Evolutionary conservation across 2,797 vertebrate species (phyloP), one percentile per base, ranked within the genome.

Genomic region (Halcyon smyrnensis): DNA sequence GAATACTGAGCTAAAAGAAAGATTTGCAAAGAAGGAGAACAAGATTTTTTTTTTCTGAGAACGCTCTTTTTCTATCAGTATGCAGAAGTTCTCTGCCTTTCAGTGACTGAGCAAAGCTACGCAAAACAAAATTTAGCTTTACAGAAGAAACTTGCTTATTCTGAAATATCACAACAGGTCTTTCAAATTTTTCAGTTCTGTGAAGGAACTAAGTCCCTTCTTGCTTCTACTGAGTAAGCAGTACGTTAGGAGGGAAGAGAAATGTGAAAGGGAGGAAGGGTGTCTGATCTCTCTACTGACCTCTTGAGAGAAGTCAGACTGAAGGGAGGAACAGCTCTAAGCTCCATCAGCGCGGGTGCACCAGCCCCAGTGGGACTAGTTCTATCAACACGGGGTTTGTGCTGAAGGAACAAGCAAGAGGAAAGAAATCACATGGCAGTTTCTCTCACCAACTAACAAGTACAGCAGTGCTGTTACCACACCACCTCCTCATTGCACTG

Each of bases 271-370:
- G 45, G 68, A 96, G 59, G 87, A 94, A 88, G 59, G 6, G 25
- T n/a, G 60, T 95, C 96, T 97, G 94, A 95, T 88, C 95, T 97
- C 96, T 97, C 97, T 95, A 92, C 97, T 97, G 97, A 97, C 93
- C 89, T 97, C 96, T 94, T 56, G 30, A 98, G 90, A 98, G 95
- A 97, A 96, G 96, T 96, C 97, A 98, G 97, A 97, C 93, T 96
- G 97, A 97, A 96, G 93, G 87, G 92, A 97, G 91, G 77, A 97
- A 91, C 95, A 97, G 93, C 92, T 96, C 93, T 95, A 91, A 77
- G 88, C 95, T 95, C 97, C 90, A 95, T 78, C 85, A 89, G 92
- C 88, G 97, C 90, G 83, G 81, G 60, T 65, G 69, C 83, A 96
- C 97, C 79, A 97, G 96, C 89, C 92, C 91, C 95, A 96, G 93